phyloP scores from a whole-genome alignment of 2,113 vertebrate genomes.

The Crotalus horridus region DNA sequence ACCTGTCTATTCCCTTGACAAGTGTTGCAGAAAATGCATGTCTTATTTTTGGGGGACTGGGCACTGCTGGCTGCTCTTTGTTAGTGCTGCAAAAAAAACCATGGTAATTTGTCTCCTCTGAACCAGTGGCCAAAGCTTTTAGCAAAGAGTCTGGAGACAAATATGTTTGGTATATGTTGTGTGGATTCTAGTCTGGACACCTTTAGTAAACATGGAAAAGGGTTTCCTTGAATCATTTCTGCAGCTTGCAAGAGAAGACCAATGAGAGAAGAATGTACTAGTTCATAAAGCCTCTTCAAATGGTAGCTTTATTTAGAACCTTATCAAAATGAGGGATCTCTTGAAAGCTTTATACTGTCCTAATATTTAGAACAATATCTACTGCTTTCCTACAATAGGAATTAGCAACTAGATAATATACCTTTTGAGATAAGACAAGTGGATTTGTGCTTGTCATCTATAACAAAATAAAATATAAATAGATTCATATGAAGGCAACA shows the following conservation, averaged over 20 bases:
- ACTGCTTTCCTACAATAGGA: neutral
- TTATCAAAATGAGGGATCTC: neutral
- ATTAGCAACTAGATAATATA: neutral
- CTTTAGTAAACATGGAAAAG: neutral
- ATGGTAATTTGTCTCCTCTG: neutral
- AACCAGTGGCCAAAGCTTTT: neutral
- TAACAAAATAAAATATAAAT: neutral
- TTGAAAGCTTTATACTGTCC: neutral
- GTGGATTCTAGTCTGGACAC: neutral
- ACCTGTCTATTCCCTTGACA: neutral
- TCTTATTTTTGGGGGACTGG: neutral
- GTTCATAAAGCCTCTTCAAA: neutral
- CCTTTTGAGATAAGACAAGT: neutral
- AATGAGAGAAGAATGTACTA: neutral
- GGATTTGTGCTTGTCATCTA: neutral
- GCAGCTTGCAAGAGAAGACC: neutral
- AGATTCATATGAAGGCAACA: neutral
- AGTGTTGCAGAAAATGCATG: neutral
- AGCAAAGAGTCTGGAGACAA: neutral
- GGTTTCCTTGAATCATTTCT: neutral
- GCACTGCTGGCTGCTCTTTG: neutral
- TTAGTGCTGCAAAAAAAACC: neutral
- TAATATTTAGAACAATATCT: neutral
- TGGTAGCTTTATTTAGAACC: neutral
- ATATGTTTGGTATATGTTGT: neutral